Base-by-base conservation (phyloP, 2,113 vertebrate genomes). In the Elephantulus edwardii region DNA sequence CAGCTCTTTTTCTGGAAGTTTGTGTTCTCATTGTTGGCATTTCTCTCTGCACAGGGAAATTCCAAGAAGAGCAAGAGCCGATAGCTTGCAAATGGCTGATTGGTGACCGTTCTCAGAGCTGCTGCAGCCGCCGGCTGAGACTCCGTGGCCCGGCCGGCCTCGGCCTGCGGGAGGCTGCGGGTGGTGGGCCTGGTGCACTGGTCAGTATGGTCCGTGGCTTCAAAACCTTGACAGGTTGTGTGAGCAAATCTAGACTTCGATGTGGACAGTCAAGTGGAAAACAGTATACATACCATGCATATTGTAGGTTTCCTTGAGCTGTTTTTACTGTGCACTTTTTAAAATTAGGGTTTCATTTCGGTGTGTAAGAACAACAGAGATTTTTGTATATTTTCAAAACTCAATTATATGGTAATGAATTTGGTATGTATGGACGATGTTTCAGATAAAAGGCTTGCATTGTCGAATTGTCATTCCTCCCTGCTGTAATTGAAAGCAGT, bases 1-100 rank as follows among this genome's bases (percentile, higher is more conserved):
- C 16, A 58, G 28, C 62, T 70, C 8, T 91, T 79, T 74, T 89
- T 75, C 48, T 30, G 22, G 50, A 71, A 87, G 9, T 92, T 72
- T 44, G 17, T 48, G 2, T 91, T 94, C 96, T 81, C 91, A 40
- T 80, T 89, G 30, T 92, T 95, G 64, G 80, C 24, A 71, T 94
- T 96, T 89, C 96, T 87, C 83, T 93, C 92, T 58, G 91, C 92
- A 50, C 95, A 99, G 99, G 98, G 98, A 96, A 99, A 99, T 97
- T 97, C 98, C 85, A 99, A 99, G 95, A 99, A 99, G 98, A 99
- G 98, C 97, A 99, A 99, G 97, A 98, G 97, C 96, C 99, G 99
- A 94, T 99, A 99, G 98, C 95, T 96, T 76, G 71, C 50, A 68
- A 48, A 40, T 40, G 82, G 48, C 86, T 81, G 60, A 58, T 68